A percentile compares a stretch with the other conserved stretches of the same genome.
Evolutionary conservation across 1,140 invertebrate genomes (phyloP).

Genomic region (Brachionus calyciflorus): DNA sequence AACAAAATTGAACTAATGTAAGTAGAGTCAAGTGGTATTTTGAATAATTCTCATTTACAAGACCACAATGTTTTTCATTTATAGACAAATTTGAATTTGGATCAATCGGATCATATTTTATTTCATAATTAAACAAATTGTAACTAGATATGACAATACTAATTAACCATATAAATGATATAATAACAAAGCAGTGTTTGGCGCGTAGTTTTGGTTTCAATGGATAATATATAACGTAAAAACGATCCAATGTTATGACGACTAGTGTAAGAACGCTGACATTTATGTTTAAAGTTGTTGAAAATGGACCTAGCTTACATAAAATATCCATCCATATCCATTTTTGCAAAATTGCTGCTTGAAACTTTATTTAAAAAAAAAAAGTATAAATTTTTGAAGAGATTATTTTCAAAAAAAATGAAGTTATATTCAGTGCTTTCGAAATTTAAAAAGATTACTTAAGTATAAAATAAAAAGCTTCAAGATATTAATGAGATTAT

Average conservation of each 20-base stretch:
- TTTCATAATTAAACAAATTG: constrained; percentile 55
- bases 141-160: constrained; percentile 66
- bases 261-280: constrained; percentile 79
- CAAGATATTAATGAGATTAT: too few relatives aligned
- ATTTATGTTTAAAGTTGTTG: constrained; percentile 73
- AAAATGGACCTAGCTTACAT: constrained; percentile 77
- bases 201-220: constrained; percentile 69
- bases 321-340: constrained; percentile 78
- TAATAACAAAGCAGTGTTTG: constrained; percentile 68
- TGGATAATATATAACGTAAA: constrained; percentile 74
- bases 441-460: too few relatives aligned
- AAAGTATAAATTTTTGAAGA: constrained; percentile 42
- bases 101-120: not conserved
- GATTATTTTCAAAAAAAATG: not conserved
- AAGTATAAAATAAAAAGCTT: too few relatives aligned
- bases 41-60: not conserved
- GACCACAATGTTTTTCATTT: not conserved
- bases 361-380: constrained; percentile 66
- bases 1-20: constrained; percentile 17
- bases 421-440: too few relatives aligned
- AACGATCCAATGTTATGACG: constrained; percentile 74
- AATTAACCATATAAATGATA: constrained; percentile 69
- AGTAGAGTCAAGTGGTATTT: constrained; percentile 11
- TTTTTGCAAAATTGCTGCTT: constrained; percentile 73
- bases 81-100: not conserved